Conservation (phyloP, 2,797 vertebrate genomes). For the Etheostoma perlongum region DNA sequence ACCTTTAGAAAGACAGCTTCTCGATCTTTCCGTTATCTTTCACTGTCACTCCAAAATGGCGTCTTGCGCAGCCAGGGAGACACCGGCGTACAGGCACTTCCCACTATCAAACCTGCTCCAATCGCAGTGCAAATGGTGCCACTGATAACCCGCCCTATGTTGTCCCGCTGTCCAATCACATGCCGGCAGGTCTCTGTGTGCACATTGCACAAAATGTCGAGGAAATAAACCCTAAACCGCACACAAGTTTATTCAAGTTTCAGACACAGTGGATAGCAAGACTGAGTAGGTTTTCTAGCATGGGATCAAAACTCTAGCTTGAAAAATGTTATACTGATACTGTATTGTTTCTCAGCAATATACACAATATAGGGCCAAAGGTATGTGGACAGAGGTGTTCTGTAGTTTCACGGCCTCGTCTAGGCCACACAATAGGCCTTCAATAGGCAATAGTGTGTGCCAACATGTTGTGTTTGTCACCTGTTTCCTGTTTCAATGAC, state of each 20-base stretch:
- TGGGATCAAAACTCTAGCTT: not conserved
- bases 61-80: constrained; percentile 84
- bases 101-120: constrained; percentile 71
- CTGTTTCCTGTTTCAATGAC: not conserved
- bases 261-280: not conserved
- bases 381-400: not conserved
- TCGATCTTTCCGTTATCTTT: constrained; percentile 81
- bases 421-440: not conserved
- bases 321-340: not conserved
- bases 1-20: constrained; percentile 82
- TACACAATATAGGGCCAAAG: not conserved
- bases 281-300: not conserved
- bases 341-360: not conserved
- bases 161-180: constrained; percentile 45
- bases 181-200: not conserved
- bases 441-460: not conserved
- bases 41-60: constrained; percentile 89
- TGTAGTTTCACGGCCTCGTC: not conserved
- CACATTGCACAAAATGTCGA: constrained; percentile 78
- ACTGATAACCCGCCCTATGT: constrained; percentile 46
- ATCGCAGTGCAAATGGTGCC: constrained; percentile 52
- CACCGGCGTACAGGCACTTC: constrained; percentile 75
- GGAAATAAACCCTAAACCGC: constrained; percentile 71
- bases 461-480: not conserved
- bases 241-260: constrained; percentile 69